These are phyloP conservation scores for Lithobates pipiens DNA, from an alignment of 2,797 vertebrate species.

Conservation along the genomic window DNA sequence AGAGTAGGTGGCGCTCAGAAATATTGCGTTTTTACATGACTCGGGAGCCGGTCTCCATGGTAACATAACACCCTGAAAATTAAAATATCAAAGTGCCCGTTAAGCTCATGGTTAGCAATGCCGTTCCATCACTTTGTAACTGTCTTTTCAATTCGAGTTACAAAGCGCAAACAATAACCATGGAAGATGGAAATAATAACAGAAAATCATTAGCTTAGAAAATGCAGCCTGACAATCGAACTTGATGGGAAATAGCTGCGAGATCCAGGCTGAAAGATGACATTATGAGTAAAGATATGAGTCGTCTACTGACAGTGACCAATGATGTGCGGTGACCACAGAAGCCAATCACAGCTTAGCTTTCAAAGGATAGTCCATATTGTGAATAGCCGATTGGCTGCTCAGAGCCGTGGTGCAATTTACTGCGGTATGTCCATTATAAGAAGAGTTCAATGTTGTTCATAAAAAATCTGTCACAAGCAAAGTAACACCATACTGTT, in stretches of 20 bases:
- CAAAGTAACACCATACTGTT: no score
- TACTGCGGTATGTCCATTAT: no score
- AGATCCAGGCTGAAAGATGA: neutral
- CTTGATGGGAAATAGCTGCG: neutral
- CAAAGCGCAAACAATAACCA: neutral
- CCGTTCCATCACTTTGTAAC: constrained; percentile 10
- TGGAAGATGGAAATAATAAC: neutral
- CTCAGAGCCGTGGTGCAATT: no score
- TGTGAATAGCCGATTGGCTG: no score
- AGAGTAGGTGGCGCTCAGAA: neutral
- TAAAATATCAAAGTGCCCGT: constrained; percentile 27
- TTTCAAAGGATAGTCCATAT: neutral
- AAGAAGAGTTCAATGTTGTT: no score
- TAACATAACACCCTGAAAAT: constrained; percentile 37
- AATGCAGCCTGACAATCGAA: neutral
- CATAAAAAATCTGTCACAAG: no score
- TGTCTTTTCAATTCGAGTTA: constrained; percentile 13
- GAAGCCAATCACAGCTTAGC: neutral
- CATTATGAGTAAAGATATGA: neutral
- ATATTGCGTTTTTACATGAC: neutral
- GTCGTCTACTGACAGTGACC: no score
- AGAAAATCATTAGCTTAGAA: neutral
- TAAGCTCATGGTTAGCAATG: neutral
- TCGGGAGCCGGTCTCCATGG: constrained; percentile 28
- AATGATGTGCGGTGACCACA: neutral